Base-by-base conservation (phyloP, 53 echinoderm and acorn worm species). In the Zoroaster sp. region DNA sequence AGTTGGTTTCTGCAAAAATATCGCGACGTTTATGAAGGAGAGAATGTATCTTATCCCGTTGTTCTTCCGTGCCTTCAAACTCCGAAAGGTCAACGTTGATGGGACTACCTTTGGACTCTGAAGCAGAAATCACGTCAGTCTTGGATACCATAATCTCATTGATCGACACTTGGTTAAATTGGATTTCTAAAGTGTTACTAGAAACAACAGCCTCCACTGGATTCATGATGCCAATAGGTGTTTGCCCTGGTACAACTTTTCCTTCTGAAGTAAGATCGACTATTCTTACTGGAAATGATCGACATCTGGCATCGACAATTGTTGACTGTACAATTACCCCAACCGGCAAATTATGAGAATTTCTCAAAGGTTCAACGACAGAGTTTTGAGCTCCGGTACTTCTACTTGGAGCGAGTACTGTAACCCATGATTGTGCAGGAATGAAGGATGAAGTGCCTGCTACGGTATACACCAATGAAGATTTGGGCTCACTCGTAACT, bases 371-470 rank as follows among this genome's bases (percentile, higher is more conserved):
- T n/a, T 72, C 73, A 2, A 72, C 73, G 41, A 72, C 73, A 18
- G 73, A 37, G 41, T 39, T n/a, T 18, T 15, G 73, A 13, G 5
- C 17, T 40, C 73, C 73, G 14, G 39, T 37, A 39, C 73, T 72
- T 72, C 73, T 38, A 4, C 40, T 20, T 17, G 73, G 38, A 39
- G 39, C 73, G 38, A 72, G 18, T 4, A 72, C 73, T 4, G 73
- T 72, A 21, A 72, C 41, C 73, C 73, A 72, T 15, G 73, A 72
- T 40, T 72, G 73, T 40, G 73, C 73, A 39, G 73, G 73, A 72
- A 72, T 72, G 25, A 72, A 72, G 15, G 73, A 39, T 4, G 73
- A 72, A n/a, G 15, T 5, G 4, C 73, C 73, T 2, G 40, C 5
- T 4, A 72, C 73, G 4, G 73, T 72, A 18, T 72, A 41, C 40